Percentiles rank a stretch among this genome's conserved stretches.
Conservation (phyloP, 2,113 vertebrate genomes). For the Acanthochromis polyacanthus region DNA sequence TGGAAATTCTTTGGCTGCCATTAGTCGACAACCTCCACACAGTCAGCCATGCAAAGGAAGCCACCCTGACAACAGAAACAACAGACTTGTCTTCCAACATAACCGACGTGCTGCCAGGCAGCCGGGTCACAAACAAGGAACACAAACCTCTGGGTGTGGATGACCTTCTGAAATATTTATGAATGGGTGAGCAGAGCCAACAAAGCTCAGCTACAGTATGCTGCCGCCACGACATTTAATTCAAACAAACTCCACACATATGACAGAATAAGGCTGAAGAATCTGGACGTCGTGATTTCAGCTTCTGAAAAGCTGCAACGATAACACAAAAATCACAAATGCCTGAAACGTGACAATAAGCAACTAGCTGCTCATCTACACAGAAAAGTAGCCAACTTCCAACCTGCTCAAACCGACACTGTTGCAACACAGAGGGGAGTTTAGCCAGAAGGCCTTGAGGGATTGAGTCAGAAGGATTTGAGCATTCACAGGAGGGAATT, state of each 20-base stretch:
- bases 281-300: no score
- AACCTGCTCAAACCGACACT: slow-evolving; percentile 26
- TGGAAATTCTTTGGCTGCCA: not conserved
- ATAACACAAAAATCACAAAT: not conserved
- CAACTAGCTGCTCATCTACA: slow-evolving; percentile 27
- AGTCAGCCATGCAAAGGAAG: not conserved
- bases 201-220: slow-evolving; percentile 8
- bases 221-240: not conserved
- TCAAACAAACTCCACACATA: not conserved
- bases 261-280: not conserved
- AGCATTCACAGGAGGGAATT: slow-evolving; percentile 35
- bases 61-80: slow-evolving; percentile 19
- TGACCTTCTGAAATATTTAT: slow-evolving; percentile 60
- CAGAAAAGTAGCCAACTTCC: not conserved
- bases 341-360: slow-evolving; percentile 12
- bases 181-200: slow-evolving; percentile 20
- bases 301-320: not conserved
- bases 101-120: slow-evolving; percentile 26
- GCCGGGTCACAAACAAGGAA: slow-evolving; percentile 38
- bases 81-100: slow-evolving; percentile 21
- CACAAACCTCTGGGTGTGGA: slow-evolving; percentile 9
- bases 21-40: not conserved
- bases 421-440: slow-evolving; percentile 30
- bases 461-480: slow-evolving; percentile 15
- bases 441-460: slow-evolving; percentile 2